Percentiles rank a stretch among this genome's conserved stretches.
Conservation (phyloP, 92 coral and sea anemone genomes). For the Pocillopora grandis region DNA sequence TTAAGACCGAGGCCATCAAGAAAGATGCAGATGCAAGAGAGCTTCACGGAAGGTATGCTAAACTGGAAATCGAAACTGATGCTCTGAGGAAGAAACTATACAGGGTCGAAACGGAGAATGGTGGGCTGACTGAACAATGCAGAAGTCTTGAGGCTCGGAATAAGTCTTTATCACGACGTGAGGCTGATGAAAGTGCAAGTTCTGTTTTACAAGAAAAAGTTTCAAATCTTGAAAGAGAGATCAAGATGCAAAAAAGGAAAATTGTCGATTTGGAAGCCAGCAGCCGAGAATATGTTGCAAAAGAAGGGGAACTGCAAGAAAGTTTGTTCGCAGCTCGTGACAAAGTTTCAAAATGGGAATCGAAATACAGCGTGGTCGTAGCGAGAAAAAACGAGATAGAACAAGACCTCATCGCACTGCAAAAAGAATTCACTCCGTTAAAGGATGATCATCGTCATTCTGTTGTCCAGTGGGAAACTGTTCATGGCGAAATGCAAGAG, state of each 20-base stretch:
- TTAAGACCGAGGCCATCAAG: conserved; percentile 53
- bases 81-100: conserved; percentile 17
- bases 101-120: conserved; percentile 48
- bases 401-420: conserved; percentile 55
- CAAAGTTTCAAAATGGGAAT: conserved; percentile 63
- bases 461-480: conserved; percentile 50
- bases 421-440: conserved; percentile 64
- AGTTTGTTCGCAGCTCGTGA: conserved; percentile 52
- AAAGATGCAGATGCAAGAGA: conserved; percentile 63
- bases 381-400: conserved; percentile 73
- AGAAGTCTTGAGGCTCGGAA: conserved; percentile 32
- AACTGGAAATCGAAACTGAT: conserved; percentile 56
- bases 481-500: conserved; percentile 54
- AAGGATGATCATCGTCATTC: conserved; percentile 64
- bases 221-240: conserved; percentile 54
- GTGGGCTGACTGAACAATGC: conserved; percentile 34
- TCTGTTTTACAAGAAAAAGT: conserved; percentile 43
- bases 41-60: conserved; percentile 34
- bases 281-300: conserved; percentile 53
- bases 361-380: conserved; percentile 55
- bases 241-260: conserved; percentile 44
- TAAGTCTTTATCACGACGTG: conserved; percentile 27
- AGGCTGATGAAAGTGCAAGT: conserved; percentile 19
- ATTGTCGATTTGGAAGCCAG: conserved; percentile 54
- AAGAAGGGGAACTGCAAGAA: conserved; percentile 66